phyloP scores from a whole-genome alignment of 2,113 vertebrate species.

The Salvelinus sp. region DNA sequence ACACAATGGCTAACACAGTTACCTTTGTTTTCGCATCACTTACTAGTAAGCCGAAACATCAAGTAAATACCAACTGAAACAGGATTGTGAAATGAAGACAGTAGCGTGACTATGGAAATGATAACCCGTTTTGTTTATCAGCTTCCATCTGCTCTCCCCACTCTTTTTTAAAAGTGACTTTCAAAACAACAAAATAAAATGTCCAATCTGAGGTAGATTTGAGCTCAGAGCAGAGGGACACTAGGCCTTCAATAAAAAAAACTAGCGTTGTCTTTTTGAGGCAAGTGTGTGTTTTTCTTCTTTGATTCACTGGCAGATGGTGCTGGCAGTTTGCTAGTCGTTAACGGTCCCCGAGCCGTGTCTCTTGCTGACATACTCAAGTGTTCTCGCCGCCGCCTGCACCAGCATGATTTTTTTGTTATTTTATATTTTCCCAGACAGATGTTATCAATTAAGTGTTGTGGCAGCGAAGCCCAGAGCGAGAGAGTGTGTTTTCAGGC shows the following conservation, averaged over 20 bases:
- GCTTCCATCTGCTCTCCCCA: too few species aligned
- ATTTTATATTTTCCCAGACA: constrained; percentile 38
- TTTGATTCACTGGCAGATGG: background rate
- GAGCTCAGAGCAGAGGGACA: too few species aligned
- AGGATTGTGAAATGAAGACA: too few species aligned
- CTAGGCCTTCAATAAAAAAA: background rate
- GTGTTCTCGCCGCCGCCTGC: background rate
- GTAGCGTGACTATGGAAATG: too few species aligned
- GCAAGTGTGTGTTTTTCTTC: background rate
- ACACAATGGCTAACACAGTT: too few species aligned
- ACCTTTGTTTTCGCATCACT: too few species aligned
- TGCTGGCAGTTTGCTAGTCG: background rate
- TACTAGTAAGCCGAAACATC: too few species aligned
- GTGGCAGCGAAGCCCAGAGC: constrained; percentile 14
- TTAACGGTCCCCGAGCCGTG: background rate
- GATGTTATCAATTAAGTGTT: constrained; percentile 43
- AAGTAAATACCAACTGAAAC: too few species aligned
- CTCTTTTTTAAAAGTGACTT: too few species aligned
- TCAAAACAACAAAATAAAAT: too few species aligned
- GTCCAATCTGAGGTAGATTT: too few species aligned
- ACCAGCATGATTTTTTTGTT: background rate
- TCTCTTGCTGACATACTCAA: constrained; percentile 30
- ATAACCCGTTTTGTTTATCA: too few species aligned
- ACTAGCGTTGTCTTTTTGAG: background rate
- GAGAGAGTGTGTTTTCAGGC: constrained; percentile 2